Evolutionary conservation across 1,140 invertebrate species (phyloP), one percentile per base, ranked within the genome.

Genomic region (Grapholita molesta): DNA sequence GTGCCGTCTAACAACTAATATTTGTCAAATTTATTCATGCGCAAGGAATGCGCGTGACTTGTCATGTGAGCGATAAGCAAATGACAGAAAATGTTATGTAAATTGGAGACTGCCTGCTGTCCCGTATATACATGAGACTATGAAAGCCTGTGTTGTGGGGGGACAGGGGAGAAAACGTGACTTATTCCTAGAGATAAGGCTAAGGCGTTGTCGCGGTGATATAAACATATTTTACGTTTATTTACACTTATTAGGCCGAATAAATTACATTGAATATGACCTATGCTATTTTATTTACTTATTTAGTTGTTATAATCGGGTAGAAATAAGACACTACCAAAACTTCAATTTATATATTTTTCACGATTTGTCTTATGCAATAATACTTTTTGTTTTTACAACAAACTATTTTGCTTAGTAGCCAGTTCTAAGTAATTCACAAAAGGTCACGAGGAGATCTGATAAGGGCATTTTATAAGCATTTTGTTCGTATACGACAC

Each of bases 51-150:
- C 82, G 80, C 85, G 76, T 82, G 79, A 84, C 77, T 85, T 86
- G 86, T 90, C 86, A 89, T 86, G 83, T 86, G 82, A 84, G 73
- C 86, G 86, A 90, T 89, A 89, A 89, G 86, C 85, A 85, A 90
- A 88, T 88, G 85, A 89, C 86, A 85, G 82, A 88, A 89, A 88
- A 88, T 87, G 86, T 86, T 90, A 90, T 90, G 84, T 90, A 86
- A 89, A 88, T 90, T 85, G 78, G 75, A 88, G 84, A 78, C 78
- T 75, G 76, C 84, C 55, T 61, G 55, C 55, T 61, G 55, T 28
- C 55, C 55, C 25, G 55, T 28, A 28, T 30, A 61, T 61, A 61
- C 78, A 88, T 90, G 84, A 85, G 88, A 78, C 82, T 80, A 76
- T 75, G 76, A 74, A 84, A 89, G 84, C 80, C 83, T 80, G 80